Base-by-base conservation (phyloP, 2,797 vertebrate species). In the Betta splendens region DNA sequence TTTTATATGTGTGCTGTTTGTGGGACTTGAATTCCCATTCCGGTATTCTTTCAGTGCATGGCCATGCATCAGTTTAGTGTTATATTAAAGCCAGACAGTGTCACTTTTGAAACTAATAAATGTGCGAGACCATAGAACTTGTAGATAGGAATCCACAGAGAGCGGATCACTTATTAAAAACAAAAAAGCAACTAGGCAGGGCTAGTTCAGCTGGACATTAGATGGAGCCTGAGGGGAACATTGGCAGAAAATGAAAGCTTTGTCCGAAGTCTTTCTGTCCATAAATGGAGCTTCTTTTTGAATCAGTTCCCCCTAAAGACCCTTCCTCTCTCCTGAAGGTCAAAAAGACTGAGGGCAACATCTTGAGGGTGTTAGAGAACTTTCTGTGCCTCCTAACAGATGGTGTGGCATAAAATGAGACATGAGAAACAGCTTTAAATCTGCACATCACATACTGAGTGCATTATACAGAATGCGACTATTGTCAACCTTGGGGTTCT, bases 151-250 rank as follows among this genome's bases (percentile, higher is more conserved):
- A 64, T 71, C 69, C 38, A 5, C 16, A 26, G 64, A 73, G 71
- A 79, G 49, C 38, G 32, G 61, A 69, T 81, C 48, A 70, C 60
- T 78, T 84, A 85, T 83, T 79, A 75, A 85, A 79, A 85, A 64
- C 37, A 66, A 64, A 53, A 56, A 69, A 59, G 49, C 12, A 35
- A 62, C 28, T 39, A 62, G 59, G 45, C 45, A 18, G 52, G 29
- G 32, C 23, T 23, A 25, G 39, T 60, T 71, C 60, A 79, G 66
- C 51, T 45, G 33, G 59, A 46, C 67, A 33, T 56, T 32, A 58
- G 64, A 75, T 26, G 12, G 18, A 62, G 69, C 61, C 76, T 77
- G 47, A 20, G 44, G 70, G 70, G 44, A 72, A 60, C 43, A 15
- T 36, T 52, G 40, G 58, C 29, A 64, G 72, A 83, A 79, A 87